These are phyloP conservation scores for Campoletis sonorensis DNA, from an alignment of 1,140 invertebrate species.

Conservation along the genomic window DNA sequence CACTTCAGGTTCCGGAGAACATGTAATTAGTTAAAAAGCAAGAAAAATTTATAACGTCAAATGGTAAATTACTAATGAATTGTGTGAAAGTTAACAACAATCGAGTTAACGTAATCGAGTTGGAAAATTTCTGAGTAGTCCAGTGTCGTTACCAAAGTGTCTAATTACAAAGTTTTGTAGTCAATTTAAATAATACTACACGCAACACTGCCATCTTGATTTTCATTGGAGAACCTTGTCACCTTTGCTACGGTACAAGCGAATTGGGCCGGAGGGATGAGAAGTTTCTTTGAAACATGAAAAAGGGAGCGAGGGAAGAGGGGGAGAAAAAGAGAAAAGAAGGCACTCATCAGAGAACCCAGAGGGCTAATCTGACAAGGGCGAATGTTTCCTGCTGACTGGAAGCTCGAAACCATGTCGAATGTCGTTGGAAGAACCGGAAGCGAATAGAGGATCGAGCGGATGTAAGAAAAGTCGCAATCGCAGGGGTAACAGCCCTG, in stretches of 20 bases:
- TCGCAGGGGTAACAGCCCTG: background rate
- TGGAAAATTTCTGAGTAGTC: too few relatives aligned
- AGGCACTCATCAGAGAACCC: constrained; percentile 18
- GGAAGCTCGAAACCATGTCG: background rate
- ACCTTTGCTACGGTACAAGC: background rate
- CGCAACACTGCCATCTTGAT: background rate
- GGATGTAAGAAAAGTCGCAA: background rate
- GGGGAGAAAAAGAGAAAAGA: background rate
- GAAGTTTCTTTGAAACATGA: constrained; percentile 20
- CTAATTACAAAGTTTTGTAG: too few relatives aligned
- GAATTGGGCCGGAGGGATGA: background rate
- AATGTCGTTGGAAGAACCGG: background rate
- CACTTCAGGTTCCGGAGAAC: constrained; percentile 45
- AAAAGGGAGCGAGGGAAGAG: background rate
- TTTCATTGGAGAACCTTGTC: background rate
- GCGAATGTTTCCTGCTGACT: constrained; percentile 10
- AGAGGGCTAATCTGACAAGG: constrained; percentile 22
- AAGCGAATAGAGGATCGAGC: constrained; percentile 3
- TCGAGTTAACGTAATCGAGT: too few relatives aligned
- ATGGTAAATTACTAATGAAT: background rate
- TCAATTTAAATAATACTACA: too few relatives aligned
- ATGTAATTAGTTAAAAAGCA: constrained; percentile 23
- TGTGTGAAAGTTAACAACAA: too few relatives aligned
- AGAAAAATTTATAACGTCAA: background rate
- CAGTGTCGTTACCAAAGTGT: too few relatives aligned